Conservation (phyloP, 2,113 vertebrate genomes). For the Dipodomys merriami region DNA sequence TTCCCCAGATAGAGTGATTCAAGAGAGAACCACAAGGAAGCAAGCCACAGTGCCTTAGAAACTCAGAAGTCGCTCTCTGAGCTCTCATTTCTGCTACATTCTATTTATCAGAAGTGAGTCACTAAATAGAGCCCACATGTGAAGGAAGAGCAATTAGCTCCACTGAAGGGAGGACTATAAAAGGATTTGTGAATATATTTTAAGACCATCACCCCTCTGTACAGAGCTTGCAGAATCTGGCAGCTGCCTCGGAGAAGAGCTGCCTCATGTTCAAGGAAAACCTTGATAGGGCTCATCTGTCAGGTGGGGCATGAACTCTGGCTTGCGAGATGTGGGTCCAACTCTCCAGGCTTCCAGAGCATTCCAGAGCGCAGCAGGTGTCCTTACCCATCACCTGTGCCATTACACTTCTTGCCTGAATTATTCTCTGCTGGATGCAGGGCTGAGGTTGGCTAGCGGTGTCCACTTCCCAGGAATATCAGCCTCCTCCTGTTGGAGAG, state of each 20-base stretch:
- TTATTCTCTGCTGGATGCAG: too few relatives aligned
- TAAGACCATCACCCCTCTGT: rapidly evolving
- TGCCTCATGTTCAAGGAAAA: neutral
- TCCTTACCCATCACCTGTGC: too few relatives aligned
- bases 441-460: too few relatives aligned
- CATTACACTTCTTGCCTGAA: too few relatives aligned
- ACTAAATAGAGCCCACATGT: neutral
- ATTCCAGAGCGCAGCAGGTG: neutral
- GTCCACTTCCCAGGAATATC: neutral
- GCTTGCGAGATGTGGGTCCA: too few relatives aligned
- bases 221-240: neutral
- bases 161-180: neutral
- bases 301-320: neutral
- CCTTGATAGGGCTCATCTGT: neutral
- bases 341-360: neutral
- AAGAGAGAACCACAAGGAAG: neutral
- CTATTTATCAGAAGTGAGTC: neutral
- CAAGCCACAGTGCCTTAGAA: neutral
- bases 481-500: neutral
- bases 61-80: neutral
- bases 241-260: neutral
- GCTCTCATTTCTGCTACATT: neutral
- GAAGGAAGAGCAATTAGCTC: neutral
- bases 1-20: neutral
- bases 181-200: neutral